Evolutionary conservation across 2,888 invertebrate genomes (phyloP), one percentile per base, ranked within the genome.

Genomic region (Blastobasis adustella): DNA sequence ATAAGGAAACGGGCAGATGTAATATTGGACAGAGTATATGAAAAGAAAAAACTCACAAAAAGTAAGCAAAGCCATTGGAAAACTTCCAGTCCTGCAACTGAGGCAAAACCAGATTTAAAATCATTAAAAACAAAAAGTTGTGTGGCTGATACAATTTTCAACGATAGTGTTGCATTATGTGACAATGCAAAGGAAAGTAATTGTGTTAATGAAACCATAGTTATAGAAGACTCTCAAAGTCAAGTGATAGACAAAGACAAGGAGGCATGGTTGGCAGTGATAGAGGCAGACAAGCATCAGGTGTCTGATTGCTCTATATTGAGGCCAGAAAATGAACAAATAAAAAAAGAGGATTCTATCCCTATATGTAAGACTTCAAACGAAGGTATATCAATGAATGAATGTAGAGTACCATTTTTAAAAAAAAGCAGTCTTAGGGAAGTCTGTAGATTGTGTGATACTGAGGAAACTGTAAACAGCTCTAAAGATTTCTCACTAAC

Each of bases 201-300:
- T 74, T 79, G 75, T 54, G 76, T 81, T 64, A 75, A 79, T 67
- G 77, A 79, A 44, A 57, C 59, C 7, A 71, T 74, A 58, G 57
- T 73, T 5, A 78, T 85, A 58, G 71, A 82, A 60, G 80, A 80
- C 52, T 71, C 76, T 46, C 73, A 73, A 58, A 69, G 59, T 60
- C 50, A 66, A 52, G 49, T 51, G 45, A 41, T 73, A 51, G 82
- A 86, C 65, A 87, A 85, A 66, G 87, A 88, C 64, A 67, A 58
- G 60, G 58, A 71, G 43, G 84, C 86, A 52, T 78, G 71, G 61
- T 55, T 75, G 42, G 80, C 79, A 56, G 76, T 86, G 9, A 54
- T 69, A 46, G 64, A 73, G 57, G 78, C 78, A 58, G 71, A 76
- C 50, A 58, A 73, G 49, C 63, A 66, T 48, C 59, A 60, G 54